Evolutionary conservation across 2,888 invertebrate species (phyloP).

Genomic region (Hemithea aestivaria): DNA sequence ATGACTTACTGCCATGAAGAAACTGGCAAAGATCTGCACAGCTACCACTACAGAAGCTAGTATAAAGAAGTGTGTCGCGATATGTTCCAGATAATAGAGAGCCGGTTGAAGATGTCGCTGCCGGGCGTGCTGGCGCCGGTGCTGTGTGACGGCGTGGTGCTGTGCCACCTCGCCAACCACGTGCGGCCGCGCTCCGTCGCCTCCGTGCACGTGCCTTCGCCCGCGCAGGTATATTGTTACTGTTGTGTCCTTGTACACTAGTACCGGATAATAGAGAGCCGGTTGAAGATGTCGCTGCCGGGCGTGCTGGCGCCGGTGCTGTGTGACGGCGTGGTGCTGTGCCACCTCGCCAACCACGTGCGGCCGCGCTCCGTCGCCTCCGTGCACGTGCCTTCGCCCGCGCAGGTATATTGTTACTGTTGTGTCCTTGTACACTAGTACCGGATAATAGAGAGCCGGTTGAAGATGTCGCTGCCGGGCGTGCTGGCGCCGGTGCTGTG

Average conservation of each 20-base stretch:
- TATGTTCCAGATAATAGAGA: slow-evolving; percentile 89
- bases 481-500: slow-evolving; percentile 90
- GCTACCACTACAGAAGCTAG: too few relatives aligned
- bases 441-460: slow-evolving; percentile 92
- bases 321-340: slow-evolving; percentile 95
- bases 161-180: slow-evolving; percentile 96
- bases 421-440: too few relatives aligned
- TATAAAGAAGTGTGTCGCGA: too few relatives aligned
- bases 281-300: slow-evolving; percentile 93
- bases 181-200: slow-evolving; percentile 94
- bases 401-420: slow-evolving; percentile 86
- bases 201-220: slow-evolving; percentile 96
- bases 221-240: slow-evolving; percentile 88
- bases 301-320: slow-evolving; percentile 90
- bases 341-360: slow-evolving; percentile 96
- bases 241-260: too few relatives aligned
- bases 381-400: slow-evolving; percentile 96
- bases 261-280: slow-evolving; percentile 92
- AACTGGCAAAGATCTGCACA: too few relatives aligned
- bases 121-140: slow-evolving; percentile 92
- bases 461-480: slow-evolving; percentile 93
- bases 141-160: slow-evolving; percentile 93
- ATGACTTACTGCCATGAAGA: too few relatives aligned
- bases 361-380: slow-evolving; percentile 94
- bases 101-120: slow-evolving; percentile 91